Base-by-base conservation (phyloP, 2,888 invertebrate species). In the Lepidochrysops patricia region DNA sequence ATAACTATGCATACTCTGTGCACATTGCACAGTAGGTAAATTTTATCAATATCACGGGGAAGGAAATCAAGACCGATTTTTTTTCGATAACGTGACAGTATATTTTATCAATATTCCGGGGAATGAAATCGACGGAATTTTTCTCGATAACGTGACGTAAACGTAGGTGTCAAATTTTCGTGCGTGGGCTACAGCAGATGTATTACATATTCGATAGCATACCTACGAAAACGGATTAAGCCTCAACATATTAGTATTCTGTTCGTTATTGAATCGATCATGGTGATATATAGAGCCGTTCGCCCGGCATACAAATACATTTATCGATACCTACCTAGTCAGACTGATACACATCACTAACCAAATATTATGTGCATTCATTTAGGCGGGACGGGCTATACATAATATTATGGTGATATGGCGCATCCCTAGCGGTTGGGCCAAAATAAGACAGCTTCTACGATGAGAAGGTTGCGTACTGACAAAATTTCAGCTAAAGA, bases 361-460 rank as follows among this genome's bases (percentile, higher is more conserved):
- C 78, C 82, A 84, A 84, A 84, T 84, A 77, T 79, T 84, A 84
- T 85, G 85, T 84, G 80, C 86, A 87, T 87, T 79, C 80, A 83
- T 86, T 84, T 81, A 77, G 74, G 75, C 43, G 19, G 27, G 12
- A 12, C 15, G 37, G 35, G 19, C 9, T 56, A 35, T 37, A n/a
- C 3, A 7, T 32, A 43, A 26, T 15, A 19, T 9, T 9, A 54
- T 29, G 54, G 9, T 54, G 3, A n/a, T 54, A 26, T 52, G 25
- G 26, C 25, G 25, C n/a, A 6, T 25, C 12, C n/a, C 49, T 50
- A 26, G 49, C 26, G 26, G 4, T 26, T 50, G 49, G 25, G 26
- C 2, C 6, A 15, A 37, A 6, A 5, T 37, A 13, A 15, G 37
- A 37, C 6, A 37, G 37, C n/a, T n/a, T n/a, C n/a, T n/a, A n/a